Conservation (phyloP, 2,888 invertebrate species). For the Limnephilus marmoratus region DNA sequence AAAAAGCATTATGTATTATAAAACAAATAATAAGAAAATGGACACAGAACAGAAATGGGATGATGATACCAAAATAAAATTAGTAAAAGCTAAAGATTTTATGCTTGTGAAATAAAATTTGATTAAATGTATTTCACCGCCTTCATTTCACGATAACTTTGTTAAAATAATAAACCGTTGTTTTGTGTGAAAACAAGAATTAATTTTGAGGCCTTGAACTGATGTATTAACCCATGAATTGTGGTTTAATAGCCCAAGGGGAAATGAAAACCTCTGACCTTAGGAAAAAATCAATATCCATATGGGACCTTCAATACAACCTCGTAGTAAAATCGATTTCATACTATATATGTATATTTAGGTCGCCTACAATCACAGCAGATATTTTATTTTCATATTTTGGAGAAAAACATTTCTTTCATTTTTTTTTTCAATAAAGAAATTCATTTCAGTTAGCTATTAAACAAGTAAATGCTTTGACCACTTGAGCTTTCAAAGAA, state of each 20-base stretch:
- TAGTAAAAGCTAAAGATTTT: neutral
- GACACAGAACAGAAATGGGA: neutral
- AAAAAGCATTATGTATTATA: conserved; percentile 3
- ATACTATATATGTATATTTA: neutral
- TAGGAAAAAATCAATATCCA: conserved; percentile 26
- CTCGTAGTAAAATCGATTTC: neutral
- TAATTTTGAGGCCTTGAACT: neutral
- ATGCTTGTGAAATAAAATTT: neutral
- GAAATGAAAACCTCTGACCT: conserved; percentile 15
- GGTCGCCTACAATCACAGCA: neutral
- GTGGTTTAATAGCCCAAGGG: neutral
- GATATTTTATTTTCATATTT: neutral
- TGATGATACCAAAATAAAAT: neutral
- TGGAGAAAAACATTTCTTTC: neutral
- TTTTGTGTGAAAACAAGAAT: neutral
- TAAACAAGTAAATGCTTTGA: neutral
- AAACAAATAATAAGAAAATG: neutral
- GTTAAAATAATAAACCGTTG: neutral
- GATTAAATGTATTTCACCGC: neutral
- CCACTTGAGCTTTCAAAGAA: neutral
- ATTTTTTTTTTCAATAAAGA: neutral
- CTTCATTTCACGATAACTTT: neutral
- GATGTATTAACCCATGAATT: neutral
- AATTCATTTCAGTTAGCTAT: neutral
- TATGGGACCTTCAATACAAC: neutral